Base-by-base conservation (phyloP, 1,140 invertebrate species). In the Lerema accius region DNA sequence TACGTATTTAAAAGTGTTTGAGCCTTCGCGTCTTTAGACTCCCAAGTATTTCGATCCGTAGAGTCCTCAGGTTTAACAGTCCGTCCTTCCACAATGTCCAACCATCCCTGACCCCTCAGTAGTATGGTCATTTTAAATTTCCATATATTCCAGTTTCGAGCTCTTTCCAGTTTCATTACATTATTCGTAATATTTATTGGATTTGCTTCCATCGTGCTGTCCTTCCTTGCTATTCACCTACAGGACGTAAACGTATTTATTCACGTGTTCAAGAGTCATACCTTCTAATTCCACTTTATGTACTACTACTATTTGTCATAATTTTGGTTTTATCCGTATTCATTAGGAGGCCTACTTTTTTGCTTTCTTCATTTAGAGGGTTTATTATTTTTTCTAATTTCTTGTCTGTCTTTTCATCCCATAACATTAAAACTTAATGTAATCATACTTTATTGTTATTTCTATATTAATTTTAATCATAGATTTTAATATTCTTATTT, bases 1-100 rank as follows among this genome's bases (percentile, higher is more conserved):
- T 13, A 74, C 69, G 43, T 67, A 56, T 45, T 69, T 73, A 62
- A n/a, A 15, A 43, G 1, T 26, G 63, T 53, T 9, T 55, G 63
- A 7, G 40, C 48, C 11, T 60, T 60, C 0, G 63, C 63, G 14
- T 61, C 56, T 14, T 58, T 49, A 4, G 5, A 10, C 13, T 65
- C 53, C 39, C 53, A 58, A 10, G 23, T 2, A 10, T 11, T 11
- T 42, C 7, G 1, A 13, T 56, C 37, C 3, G 0, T 4, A 0
- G 7, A 17, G n/a, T 37, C 46, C 26, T 63, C 15, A 1, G 59
- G 59, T 49, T 67, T 67, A 7, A 67, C 23, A 0, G 0, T 9
- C 26, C 0, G 23, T 2, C 65, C 59, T 19, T 67, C 59, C 0
- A 67, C 45, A 0, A 67, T 16, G 7, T 67, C 35, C 2, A 51